Conservation (phyloP, 2,888 invertebrate genomes). For the Erebia aethiops region DNA sequence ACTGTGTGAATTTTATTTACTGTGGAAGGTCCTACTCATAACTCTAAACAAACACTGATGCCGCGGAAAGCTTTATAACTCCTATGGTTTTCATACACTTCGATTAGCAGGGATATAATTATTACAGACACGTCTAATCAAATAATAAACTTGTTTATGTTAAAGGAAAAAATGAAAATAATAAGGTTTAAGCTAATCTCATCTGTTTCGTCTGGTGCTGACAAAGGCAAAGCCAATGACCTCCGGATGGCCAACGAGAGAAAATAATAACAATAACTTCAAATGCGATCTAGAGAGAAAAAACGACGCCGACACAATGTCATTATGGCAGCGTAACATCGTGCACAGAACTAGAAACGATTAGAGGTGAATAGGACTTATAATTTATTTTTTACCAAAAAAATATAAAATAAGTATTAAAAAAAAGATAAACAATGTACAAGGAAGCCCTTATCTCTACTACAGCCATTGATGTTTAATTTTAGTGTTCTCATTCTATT, state of each 20-base stretch:
- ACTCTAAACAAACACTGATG: no score
- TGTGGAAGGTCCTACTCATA: no score
- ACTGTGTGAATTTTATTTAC: no score
- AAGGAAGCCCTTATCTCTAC: no score
- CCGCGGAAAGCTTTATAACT: no score
- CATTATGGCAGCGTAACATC: constrained; percentile 72
- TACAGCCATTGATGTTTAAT: no score
- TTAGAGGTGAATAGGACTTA: constrained; percentile 44
- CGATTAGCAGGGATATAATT: not conserved
- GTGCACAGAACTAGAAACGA: constrained; percentile 56
- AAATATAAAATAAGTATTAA: no score
- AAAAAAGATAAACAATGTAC: no score
- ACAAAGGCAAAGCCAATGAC: constrained; percentile 60
- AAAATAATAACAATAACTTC: constrained; percentile 81
- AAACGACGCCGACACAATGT: constrained; percentile 72
- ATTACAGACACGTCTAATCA: not conserved
- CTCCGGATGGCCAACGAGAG: constrained; percentile 64
- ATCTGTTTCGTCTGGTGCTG: constrained; percentile 29
- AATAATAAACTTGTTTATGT: not conserved
- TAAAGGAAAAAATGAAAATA: not conserved
- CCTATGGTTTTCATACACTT: not conserved
- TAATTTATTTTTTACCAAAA: not conserved
- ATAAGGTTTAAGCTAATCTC: constrained; percentile 6
- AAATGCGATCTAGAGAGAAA: constrained; percentile 76
- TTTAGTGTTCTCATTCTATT: no score